These are phyloP conservation scores for Temnothorax rugatulus DNA, from an alignment of 2,888 invertebrate genomes.

Conservation along the genomic window DNA sequence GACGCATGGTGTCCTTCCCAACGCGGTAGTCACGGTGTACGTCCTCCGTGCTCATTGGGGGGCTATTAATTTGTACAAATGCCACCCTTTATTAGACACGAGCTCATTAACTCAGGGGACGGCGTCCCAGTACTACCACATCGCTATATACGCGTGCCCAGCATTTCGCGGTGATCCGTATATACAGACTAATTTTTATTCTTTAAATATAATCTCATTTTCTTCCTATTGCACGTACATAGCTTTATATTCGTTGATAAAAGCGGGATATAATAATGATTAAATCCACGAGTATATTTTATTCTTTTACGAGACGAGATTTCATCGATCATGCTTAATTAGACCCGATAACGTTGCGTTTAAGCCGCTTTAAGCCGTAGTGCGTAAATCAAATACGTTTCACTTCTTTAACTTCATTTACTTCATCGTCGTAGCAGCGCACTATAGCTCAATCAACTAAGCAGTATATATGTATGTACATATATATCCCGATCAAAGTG, in stretches of 20 bases:
- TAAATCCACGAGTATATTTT: not conserved
- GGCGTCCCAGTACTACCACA: constrained; percentile 12
- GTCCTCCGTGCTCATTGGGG: constrained; percentile 68
- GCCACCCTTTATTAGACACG: constrained; percentile 73
- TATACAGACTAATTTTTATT: constrained; percentile 8
- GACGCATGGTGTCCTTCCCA: constrained; percentile 76
- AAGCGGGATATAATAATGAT: not conserved
- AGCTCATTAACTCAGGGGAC: constrained; percentile 51
- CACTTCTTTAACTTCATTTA: not conserved
- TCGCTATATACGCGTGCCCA: constrained; percentile 19
- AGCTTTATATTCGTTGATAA: not conserved
- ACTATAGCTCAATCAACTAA: not conserved
- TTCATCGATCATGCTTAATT: not conserved
- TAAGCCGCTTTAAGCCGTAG: too few species aligned
- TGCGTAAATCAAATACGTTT: not conserved
- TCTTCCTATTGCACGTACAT: not conserved
- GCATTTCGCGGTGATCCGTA: constrained; percentile 2
- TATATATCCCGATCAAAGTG: constrained; percentile 62
- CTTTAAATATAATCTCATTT: constrained; percentile 22
- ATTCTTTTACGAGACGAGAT: not conserved
- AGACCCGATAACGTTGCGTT: not conserved
- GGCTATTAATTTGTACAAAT: constrained; percentile 79
- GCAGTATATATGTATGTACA: not conserved
- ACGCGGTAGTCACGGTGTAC: constrained; percentile 50
- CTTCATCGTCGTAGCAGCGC: too few species aligned